Conservation (phyloP, 1,140 invertebrate genomes). For the Druon quercuslanigerum region DNA sequence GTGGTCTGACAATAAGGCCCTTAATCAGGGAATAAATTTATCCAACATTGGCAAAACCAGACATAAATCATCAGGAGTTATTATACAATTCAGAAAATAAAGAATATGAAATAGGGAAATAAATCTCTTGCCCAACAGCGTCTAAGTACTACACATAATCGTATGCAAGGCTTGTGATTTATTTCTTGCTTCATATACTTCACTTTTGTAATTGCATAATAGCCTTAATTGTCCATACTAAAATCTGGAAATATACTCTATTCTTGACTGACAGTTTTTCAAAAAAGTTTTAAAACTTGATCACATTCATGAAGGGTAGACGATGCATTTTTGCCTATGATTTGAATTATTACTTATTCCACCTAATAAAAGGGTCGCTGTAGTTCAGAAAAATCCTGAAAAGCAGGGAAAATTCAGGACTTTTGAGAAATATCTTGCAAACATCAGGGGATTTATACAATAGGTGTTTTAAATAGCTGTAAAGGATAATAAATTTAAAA, state of each 20-base stretch:
- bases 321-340: too few species aligned
- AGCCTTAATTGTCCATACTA: conserved; percentile 2
- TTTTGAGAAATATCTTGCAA: too few species aligned
- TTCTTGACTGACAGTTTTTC: too few species aligned
- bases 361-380: too few species aligned
- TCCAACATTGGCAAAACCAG: conserved; percentile 15
- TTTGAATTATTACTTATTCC: too few species aligned
- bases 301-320: too few species aligned
- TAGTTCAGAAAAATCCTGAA: too few species aligned
- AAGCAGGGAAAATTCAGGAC: too few species aligned
- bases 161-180: conserved; percentile 16
- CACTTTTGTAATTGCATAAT: conserved; percentile 30
- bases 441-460: too few species aligned
- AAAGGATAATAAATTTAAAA: too few species aligned
- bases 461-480: too few species aligned
- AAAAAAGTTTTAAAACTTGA: too few species aligned
- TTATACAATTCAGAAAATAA: conserved; percentile 28
- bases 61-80: conserved; percentile 28
- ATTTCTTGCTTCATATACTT: conserved; percentile 15
- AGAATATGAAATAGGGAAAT: conserved; percentile 17
- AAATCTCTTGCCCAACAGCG: conserved; percentile 9
- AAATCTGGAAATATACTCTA: background rate
- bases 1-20: conserved; percentile 18
- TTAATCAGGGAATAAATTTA: conserved; percentile 27
- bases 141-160: conserved; percentile 10